Percentiles rank a stretch among this genome's conserved stretches.
Conservation (phyloP, 2,888 invertebrate species). For the Meganola albula region DNA sequence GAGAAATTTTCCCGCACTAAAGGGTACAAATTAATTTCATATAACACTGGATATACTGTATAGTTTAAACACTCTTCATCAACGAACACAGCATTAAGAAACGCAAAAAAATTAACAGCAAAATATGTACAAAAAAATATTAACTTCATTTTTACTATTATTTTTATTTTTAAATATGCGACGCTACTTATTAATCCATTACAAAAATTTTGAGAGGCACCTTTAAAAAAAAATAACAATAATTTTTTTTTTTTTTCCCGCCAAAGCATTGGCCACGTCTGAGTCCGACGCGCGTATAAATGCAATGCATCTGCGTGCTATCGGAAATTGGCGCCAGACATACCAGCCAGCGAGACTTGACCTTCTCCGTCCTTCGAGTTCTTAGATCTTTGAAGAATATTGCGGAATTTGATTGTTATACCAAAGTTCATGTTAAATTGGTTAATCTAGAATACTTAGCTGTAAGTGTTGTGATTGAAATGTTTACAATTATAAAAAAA, state of each 20-base stretch:
- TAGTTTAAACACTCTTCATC: constrained; percentile 69
- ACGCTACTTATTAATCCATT: neutral
- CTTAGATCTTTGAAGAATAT: neutral
- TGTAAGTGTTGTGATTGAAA: constrained; percentile 10
- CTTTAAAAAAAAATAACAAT: constrained; percentile 5
- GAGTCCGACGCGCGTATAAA: constrained; percentile 40
- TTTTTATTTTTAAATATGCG: neutral
- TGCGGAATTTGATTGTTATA: constrained; percentile 18
- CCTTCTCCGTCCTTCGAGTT: constrained; percentile 26
- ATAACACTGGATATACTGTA: constrained; percentile 67
- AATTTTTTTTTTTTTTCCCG: constrained; percentile 20
- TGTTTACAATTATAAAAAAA: no score
- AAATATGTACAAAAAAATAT: constrained; percentile 35
- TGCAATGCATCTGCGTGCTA: constrained; percentile 34
- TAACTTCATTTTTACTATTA: constrained; percentile 11
- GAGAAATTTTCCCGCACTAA: constrained; percentile 41
- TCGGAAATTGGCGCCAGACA: constrained; percentile 43
- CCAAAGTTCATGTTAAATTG: constrained; percentile 26
- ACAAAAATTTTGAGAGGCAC: neutral
- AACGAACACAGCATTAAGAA: constrained; percentile 40
- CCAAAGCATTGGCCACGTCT: constrained; percentile 40
- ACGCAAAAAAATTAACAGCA: constrained; percentile 32
- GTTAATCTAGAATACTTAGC: constrained; percentile 22
- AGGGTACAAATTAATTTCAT: constrained; percentile 56
- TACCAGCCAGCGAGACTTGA: constrained; percentile 30